Evolutionary conservation across 1,140 invertebrate species (phyloP).

Genomic region (Sesamia nonagrioides): DNA sequence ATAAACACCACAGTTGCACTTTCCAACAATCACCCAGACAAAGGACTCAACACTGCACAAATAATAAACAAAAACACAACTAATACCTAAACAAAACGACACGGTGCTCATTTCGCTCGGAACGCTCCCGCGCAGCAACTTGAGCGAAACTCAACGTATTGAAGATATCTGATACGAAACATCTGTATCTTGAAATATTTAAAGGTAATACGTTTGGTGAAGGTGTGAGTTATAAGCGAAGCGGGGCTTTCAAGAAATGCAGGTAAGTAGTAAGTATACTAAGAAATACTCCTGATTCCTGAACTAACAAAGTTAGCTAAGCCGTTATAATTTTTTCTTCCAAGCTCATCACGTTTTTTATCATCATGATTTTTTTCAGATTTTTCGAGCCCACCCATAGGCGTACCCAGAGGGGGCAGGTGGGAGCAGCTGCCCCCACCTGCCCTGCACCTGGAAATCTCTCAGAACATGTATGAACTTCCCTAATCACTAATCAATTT

Average conservation of each 20-base stretch:
- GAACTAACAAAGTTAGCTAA: too few relatives aligned
- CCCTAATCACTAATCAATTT: too few relatives aligned
- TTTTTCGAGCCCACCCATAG: too few relatives aligned
- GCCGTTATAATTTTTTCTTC: too few relatives aligned
- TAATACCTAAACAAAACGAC: slow-evolving; percentile 49
- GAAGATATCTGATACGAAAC: slow-evolving; percentile 34
- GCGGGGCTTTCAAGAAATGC: background rate
- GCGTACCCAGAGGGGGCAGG: too few relatives aligned
- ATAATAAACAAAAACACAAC: slow-evolving; percentile 9
- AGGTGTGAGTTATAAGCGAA: slow-evolving; percentile 7
- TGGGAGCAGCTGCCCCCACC: too few relatives aligned
- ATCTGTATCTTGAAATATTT: slow-evolving; percentile 46
- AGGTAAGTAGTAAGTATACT: background rate
- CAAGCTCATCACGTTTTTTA: too few relatives aligned
- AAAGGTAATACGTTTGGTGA: slow-evolving; percentile 38
- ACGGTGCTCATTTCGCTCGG: slow-evolving; percentile 36
- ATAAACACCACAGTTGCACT: background rate
- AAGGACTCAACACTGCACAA: background rate
- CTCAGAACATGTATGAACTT: too few relatives aligned
- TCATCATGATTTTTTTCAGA: too few relatives aligned
- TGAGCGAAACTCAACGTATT: slow-evolving; percentile 26
- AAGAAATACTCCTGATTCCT: background rate
- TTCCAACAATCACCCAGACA: background rate
- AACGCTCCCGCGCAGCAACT: background rate
- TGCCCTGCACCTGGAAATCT: too few relatives aligned